Evolutionary conservation across 92 coral and sea anemone genomes (phyloP).

Genomic region (Umimayanthus kanabou): DNA sequence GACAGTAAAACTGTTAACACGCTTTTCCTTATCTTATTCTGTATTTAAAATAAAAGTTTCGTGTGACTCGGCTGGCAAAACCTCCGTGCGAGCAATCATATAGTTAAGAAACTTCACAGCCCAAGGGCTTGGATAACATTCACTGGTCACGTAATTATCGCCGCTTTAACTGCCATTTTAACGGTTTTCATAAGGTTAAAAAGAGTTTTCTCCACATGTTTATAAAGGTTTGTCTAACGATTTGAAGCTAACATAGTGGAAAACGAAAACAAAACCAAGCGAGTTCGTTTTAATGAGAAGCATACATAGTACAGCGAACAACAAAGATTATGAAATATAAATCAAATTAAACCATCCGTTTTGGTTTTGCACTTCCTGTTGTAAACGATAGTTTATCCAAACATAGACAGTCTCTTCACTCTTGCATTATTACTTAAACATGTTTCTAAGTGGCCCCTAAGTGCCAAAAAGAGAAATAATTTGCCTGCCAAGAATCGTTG

Average conservation of each 20-base stretch:
- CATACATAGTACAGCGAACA: background rate
- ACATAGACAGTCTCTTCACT: background rate
- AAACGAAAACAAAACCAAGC: background rate
- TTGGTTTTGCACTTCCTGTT: slow-evolving; percentile 23
- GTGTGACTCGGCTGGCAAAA: too few species aligned
- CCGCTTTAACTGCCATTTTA: too few species aligned
- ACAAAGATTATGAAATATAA: slow-evolving; percentile 10
- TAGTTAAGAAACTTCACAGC: background rate
- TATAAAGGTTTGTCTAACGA: background rate
- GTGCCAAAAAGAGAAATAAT: background rate
- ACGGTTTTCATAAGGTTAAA: too few species aligned
- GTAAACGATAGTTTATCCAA: slow-evolving; percentile 18
- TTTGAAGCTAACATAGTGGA: background rate
- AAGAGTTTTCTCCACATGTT: too few species aligned
- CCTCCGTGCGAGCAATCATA: background rate
- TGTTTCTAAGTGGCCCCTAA: background rate
- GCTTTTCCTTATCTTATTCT: too few species aligned
- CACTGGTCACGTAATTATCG: slow-evolving; percentile 4
- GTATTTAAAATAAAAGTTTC: background rate
- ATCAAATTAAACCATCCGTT: slow-evolving; percentile 23
- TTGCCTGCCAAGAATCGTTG: background rate
- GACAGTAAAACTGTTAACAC: background rate
- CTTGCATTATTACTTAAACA: background rate
- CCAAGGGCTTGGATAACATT: background rate
- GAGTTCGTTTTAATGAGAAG: background rate